Base-by-base conservation (phyloP, 1,140 invertebrate species). In the Conopomorpha cramerella region DNA sequence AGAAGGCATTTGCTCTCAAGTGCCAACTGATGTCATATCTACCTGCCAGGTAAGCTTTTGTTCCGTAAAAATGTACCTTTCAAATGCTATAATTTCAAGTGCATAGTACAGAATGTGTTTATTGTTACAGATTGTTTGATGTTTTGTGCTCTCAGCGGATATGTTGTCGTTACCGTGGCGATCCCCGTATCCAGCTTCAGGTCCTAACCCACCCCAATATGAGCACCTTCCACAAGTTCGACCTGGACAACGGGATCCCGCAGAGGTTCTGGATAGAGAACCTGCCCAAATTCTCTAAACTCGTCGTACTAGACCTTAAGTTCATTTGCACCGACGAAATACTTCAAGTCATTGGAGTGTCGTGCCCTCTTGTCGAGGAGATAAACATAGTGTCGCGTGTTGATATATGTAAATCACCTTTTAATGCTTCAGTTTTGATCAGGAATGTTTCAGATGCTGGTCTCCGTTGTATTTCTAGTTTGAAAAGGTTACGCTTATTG, bases 251-350 rank as follows among this genome's bases (percentile, higher is more conserved):
- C 40, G 45, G 66, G 36, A 66, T 77, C 40, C 59, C 72, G 12
- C 65, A 68, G 35, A 35, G 38, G 15, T 80, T 72, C 43, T 79
- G 76, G 77, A 55, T 68, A 16, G 52, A 60, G 8, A 60, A 47
- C n/a, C 47, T 81, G 2, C 49, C 62, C 3, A 60, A 39, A 32
- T 58, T 79, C 18, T 55, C 45, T 15, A 58, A 64, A 11, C 55
- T 81, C 41, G 50, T 77, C 4, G 55, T 73, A 19, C 60, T 81
- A 4, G 76, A 80, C 40, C 61, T 81, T 8, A 77, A 71, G 45
- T 77, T 78, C 32, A 68, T 80, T 40, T 80, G 78, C 39, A 80
- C 78, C 2, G 79, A 81, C 45, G 80, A 80, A 57, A 80, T 81
- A 15, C 66, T 81, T 3, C 47, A 76, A 53, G 57, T 78, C n/a